These are phyloP conservation scores for Scalopus aquaticus DNA, from an alignment of 2,113 vertebrate species.

Conservation along the genomic window DNA sequence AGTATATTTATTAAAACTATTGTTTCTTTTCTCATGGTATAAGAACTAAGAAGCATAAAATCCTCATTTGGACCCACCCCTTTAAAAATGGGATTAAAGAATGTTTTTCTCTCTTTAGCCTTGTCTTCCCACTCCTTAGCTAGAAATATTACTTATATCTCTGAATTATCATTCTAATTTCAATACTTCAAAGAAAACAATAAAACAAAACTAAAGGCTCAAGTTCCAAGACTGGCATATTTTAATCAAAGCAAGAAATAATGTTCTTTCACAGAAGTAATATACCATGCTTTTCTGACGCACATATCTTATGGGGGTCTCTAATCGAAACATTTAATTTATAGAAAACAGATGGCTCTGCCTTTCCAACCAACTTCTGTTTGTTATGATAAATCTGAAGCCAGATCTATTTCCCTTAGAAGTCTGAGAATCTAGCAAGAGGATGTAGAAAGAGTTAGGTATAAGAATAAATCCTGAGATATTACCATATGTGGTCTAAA, in stretches of 20 bases:
- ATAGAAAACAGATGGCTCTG: conserved; percentile 41
- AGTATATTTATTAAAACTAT: background rate
- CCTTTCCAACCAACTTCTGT: conserved; percentile 57
- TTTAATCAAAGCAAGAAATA: conserved; percentile 41
- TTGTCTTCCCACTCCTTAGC: background rate
- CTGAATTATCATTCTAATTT: background rate
- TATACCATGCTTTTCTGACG: background rate
- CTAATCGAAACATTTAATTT: conserved; percentile 63
- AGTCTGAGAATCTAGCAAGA: conserved; percentile 55
- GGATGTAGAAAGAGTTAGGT: background rate
- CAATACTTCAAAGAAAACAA: background rate
- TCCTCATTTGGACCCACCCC: background rate
- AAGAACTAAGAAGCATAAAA: background rate
- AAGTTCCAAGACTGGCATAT: background rate
- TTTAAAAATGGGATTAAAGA: background rate
- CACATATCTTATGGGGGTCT: background rate
- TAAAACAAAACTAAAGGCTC: background rate
- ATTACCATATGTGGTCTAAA: conserved; percentile 52
- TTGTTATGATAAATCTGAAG: conserved; percentile 58
- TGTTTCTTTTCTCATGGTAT: background rate
- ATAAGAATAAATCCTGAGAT: conserved; percentile 53
- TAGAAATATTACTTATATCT: background rate
- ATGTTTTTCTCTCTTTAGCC: background rate
- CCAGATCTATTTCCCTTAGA: conserved; percentile 1
- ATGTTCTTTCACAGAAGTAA: background rate